Conservation (phyloP, 2,113 vertebrate genomes). For the Aptenodytes patagonicus region DNA sequence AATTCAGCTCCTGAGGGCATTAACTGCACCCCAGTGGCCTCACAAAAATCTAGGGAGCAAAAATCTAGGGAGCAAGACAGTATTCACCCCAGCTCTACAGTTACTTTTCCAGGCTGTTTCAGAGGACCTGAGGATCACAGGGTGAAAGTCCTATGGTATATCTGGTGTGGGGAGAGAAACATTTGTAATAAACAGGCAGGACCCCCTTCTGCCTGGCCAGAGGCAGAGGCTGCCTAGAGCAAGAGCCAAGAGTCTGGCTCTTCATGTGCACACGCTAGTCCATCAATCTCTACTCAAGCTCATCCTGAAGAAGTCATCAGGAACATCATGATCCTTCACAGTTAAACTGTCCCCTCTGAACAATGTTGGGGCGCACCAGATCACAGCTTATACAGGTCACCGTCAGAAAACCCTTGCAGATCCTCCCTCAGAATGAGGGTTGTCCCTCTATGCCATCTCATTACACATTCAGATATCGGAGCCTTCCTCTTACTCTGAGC, state of each 20-base stretch:
- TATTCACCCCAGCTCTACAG: background rate
- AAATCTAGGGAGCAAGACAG: background rate
- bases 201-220: background rate
- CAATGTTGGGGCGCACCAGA: background rate
- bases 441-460: background rate
- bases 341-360: background rate
- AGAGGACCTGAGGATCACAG: background rate
- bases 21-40: background rate
- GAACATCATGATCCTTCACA: background rate
- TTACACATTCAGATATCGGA: background rate
- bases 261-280: fast-evolving
- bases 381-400: background rate
- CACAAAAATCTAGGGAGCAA: background rate
- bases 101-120: background rate
- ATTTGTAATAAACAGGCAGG: background rate
- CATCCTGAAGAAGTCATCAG: background rate
- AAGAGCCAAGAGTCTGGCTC: background rate
- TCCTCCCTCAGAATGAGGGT: background rate
- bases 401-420: background rate
- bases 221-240: background rate
- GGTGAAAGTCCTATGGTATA: background rate
- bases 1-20: background rate
- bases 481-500: background rate
- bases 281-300: background rate
- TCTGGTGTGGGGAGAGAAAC: background rate